Evolutionary conservation across 2,113 vertebrate species (phyloP).

Genomic region (Myanophis thanlyinensis): DNA sequence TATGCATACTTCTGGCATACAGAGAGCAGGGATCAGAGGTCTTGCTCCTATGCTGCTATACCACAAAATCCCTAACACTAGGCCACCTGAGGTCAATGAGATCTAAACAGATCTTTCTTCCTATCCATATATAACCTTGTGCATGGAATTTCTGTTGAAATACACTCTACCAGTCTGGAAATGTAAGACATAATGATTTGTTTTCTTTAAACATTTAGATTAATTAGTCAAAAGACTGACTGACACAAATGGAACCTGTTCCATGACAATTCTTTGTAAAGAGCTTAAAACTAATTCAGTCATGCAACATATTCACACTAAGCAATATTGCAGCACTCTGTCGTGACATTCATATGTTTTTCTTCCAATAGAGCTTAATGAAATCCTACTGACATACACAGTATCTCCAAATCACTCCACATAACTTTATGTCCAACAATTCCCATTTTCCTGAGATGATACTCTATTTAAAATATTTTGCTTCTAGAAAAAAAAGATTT

Average conservation of each 20-base stretch:
- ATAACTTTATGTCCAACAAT: neutral
- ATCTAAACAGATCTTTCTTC: neutral
- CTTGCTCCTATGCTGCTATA: neutral
- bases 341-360: neutral
- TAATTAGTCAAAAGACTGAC: slow-evolving; percentile 22
- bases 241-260: slow-evolving; percentile 20
- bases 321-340: slow-evolving; percentile 50
- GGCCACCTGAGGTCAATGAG: neutral
- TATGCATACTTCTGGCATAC: neutral
- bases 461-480: neutral
- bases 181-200: slow-evolving; percentile 16
- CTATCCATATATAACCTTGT: neutral
- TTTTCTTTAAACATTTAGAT: slow-evolving; percentile 37
- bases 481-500: neutral
- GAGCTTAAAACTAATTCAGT: slow-evolving; percentile 3
- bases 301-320: slow-evolving; percentile 41
- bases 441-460: neutral
- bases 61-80: neutral
- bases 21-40: neutral
- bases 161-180: slow-evolving; percentile 16
- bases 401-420: slow-evolving; percentile 41
- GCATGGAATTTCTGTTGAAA: neutral
- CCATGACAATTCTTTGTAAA: slow-evolving; percentile 31
- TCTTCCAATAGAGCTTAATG: slow-evolving; percentile 13
- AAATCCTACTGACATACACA: slow-evolving; percentile 45